These are phyloP conservation scores for Sphaerodactylus townsendi DNA, from an alignment of 2,113 vertebrate species.

Conservation along the genomic window DNA sequence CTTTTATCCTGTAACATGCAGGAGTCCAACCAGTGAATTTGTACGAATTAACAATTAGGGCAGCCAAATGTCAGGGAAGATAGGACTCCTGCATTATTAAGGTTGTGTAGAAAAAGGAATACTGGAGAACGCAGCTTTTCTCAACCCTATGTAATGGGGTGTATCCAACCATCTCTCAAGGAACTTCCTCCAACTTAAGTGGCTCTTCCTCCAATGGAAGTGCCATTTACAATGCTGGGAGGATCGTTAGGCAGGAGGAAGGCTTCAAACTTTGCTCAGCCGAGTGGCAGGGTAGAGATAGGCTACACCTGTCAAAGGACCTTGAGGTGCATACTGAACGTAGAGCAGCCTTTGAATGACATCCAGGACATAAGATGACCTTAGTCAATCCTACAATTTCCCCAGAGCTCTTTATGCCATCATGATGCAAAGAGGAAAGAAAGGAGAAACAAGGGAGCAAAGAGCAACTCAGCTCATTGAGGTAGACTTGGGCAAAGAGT, in stretches of 20 bases:
- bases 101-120: neutral
- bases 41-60: neutral
- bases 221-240: too few relatives aligned
- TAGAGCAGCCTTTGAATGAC: neutral
- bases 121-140: neutral
- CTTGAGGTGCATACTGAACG: neutral
- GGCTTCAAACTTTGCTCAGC: too few relatives aligned
- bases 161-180: too few relatives aligned
- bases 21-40: neutral
- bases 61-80: neutral
- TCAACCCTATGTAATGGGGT: neutral
- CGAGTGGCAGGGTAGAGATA: neutral
- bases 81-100: neutral
- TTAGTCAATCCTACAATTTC: neutral
- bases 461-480: neutral
- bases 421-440: neutral
- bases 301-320: neutral
- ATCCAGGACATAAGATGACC: neutral
- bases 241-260: too few relatives aligned
- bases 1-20: constrained; percentile 40
- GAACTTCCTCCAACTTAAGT: too few relatives aligned
- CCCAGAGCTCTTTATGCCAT: neutral
- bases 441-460: neutral
- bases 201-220: too few relatives aligned
- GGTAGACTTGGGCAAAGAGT: neutral